Conservation (phyloP, 1,140 invertebrate genomes). For the Stenopsyche tienmushanensis region DNA sequence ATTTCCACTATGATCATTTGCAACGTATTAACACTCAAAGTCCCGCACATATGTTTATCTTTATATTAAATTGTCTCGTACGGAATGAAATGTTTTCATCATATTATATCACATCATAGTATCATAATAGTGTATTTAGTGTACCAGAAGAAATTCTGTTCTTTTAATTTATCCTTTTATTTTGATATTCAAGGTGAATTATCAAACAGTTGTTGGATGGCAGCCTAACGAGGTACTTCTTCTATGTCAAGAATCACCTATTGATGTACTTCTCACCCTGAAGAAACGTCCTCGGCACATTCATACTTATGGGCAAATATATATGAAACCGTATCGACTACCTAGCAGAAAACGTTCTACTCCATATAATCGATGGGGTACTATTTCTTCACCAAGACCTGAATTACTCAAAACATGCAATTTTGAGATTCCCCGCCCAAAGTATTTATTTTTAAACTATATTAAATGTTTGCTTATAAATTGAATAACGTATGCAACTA, state of each 20-base stretch:
- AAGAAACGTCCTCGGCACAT: conserved; percentile 83
- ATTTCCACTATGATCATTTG: too few species aligned
- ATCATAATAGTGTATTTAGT: too few species aligned
- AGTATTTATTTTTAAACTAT: conserved; percentile 48
- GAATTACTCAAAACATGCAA: conserved; percentile 66
- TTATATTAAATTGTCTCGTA: too few species aligned
- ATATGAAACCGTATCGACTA: conserved; percentile 75
- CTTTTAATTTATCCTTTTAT: too few species aligned
- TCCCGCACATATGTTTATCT: too few species aligned
- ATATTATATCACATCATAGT: too few species aligned
- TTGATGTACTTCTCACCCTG: conserved; percentile 78
- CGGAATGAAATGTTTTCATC: too few species aligned
- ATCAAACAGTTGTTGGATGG: conserved; percentile 91
- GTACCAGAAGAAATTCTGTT: too few species aligned
- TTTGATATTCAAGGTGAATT: conserved; percentile 66
- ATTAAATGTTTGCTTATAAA: conserved; percentile 10
- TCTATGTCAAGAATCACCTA: conserved; percentile 74
- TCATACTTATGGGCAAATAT: conserved; percentile 80
- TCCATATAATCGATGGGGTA: conserved; percentile 66
- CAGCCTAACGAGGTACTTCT: conserved; percentile 78
- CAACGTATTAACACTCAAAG: too few species aligned
- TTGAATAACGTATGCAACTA: too few species aligned
- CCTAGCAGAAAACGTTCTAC: conserved; percentile 72
- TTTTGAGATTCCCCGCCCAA: conserved; percentile 61
- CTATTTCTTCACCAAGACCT: conserved; percentile 65